Evolutionary conservation across 2,797 vertebrate genomes (phyloP).

Genomic region (Typhlichthys eigenmanni): DNA sequence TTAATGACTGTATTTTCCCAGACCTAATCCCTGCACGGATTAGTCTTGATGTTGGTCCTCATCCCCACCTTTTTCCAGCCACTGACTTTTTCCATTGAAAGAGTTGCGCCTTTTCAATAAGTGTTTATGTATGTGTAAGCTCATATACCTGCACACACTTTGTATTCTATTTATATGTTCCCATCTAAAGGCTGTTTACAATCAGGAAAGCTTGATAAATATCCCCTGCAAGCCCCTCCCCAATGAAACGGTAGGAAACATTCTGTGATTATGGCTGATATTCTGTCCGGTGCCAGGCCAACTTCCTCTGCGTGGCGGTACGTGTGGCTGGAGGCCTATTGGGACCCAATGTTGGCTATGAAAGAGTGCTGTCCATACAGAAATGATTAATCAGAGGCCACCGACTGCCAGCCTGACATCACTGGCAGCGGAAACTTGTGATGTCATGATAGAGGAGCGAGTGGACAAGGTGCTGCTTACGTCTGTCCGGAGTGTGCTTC

Average conservation of each 20-base stretch:
- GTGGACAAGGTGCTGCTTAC: slow-evolving; percentile 20
- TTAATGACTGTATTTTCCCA: slow-evolving; percentile 61
- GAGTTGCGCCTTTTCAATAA: slow-evolving; percentile 13
- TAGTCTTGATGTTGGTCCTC: slow-evolving; percentile 55
- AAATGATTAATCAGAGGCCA: slow-evolving; percentile 51
- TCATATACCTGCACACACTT: neutral
- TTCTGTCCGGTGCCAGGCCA: slow-evolving; percentile 32
- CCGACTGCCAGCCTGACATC: slow-evolving; percentile 42
- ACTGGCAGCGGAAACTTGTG: slow-evolving; percentile 43
- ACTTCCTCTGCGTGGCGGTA: slow-evolving; percentile 30
- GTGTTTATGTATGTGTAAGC: slow-evolving; percentile 16
- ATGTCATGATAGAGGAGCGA: slow-evolving; percentile 36
- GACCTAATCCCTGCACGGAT: slow-evolving; percentile 65
- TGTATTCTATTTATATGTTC: neutral
- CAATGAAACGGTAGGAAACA: slow-evolving; percentile 42
- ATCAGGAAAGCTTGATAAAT: slow-evolving; percentile 49
- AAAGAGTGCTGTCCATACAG: no score
- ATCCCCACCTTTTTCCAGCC: slow-evolving; percentile 59
- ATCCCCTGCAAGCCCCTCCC: slow-evolving; percentile 35
- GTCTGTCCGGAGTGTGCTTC: slow-evolving; percentile 26
- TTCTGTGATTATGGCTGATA: slow-evolving; percentile 28
- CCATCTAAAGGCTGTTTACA: slow-evolving; percentile 51
- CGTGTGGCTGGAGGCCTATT: slow-evolving; percentile 30
- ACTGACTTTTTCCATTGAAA: slow-evolving; percentile 42
- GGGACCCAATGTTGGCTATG: slow-evolving; percentile 26